Conservation (phyloP, 2,113 vertebrate species). For the Embiotoca jacksoni region DNA sequence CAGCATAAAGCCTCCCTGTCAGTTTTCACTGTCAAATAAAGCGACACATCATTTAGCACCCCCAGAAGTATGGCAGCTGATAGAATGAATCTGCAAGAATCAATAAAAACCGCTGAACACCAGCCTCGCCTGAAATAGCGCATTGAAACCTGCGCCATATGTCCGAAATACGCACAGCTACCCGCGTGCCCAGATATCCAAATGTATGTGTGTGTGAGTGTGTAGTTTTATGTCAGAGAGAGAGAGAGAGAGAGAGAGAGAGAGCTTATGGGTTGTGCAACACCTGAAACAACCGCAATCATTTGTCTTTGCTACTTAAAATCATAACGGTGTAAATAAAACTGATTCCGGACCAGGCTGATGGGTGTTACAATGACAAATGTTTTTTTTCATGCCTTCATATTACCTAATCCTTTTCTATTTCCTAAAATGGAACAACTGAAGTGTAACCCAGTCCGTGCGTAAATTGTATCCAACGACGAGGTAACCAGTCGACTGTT, state of each 20-base stretch:
- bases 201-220: background rate
- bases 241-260: background rate
- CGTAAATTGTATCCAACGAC: constrained; percentile 32
- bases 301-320: constrained; percentile 71
- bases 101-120: constrained; percentile 6
- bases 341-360: background rate
- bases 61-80: background rate
- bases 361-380: background rate
- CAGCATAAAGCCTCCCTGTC: background rate
- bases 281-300: constrained; percentile 72
- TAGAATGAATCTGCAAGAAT: constrained; percentile 6
- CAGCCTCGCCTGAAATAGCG: constrained; percentile 37
- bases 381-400: constrained; percentile 27
- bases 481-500: background rate
- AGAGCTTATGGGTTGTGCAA: constrained; percentile 40
- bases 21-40: background rate
- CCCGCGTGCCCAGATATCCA: constrained; percentile 17
- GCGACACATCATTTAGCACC: constrained; percentile 2
- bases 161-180: constrained; percentile 14
- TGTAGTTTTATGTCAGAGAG: background rate
- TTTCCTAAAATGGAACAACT: constrained; percentile 14
- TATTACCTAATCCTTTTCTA: constrained; percentile 17
- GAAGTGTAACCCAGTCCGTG: constrained; percentile 20
- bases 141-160: constrained; percentile 34
- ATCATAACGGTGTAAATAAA: constrained; percentile 34